Conservation (phyloP, 2,113 vertebrate species). For the Brienomyrus brachyistius region DNA sequence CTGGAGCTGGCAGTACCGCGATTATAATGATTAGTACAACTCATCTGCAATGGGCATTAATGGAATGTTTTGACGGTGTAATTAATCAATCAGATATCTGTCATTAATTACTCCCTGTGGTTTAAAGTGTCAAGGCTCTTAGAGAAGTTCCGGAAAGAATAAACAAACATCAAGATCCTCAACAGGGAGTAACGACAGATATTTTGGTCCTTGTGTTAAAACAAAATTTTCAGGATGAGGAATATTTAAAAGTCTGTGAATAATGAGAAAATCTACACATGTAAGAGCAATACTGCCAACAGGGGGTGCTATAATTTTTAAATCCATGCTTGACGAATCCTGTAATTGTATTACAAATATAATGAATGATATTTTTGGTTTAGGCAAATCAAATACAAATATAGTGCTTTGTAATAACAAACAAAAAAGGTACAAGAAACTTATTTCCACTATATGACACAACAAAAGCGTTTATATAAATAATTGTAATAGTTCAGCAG, state of each 20-base stretch:
- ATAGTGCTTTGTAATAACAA: slow-evolving; percentile 29
- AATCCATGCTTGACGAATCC: background rate
- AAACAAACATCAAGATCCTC: background rate
- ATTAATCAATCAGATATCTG: background rate
- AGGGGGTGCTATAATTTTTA: slow-evolving; percentile 7
- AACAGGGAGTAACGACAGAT: background rate
- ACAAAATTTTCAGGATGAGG: slow-evolving; percentile 22
- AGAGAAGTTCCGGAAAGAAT: background rate
- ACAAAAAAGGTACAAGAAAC: slow-evolving; percentile 28
- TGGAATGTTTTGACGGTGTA: background rate
- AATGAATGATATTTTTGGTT: slow-evolving; percentile 23
- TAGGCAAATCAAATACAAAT: slow-evolving; percentile 6
- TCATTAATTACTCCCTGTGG: background rate
- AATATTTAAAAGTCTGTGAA: background rate
- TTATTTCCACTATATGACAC: slow-evolving; percentile 18
- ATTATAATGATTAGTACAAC: background rate
- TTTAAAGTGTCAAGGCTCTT: background rate
- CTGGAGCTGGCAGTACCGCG: background rate
- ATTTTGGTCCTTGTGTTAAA: slow-evolving; percentile 57
- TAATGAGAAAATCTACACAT: background rate
- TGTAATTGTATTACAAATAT: background rate
- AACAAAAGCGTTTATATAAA: slow-evolving; percentile 31
- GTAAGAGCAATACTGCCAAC: slow-evolving; percentile 7
- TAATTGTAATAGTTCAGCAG: slow-evolving; percentile 25
- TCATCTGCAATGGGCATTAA: background rate